Conservation (phyloP, 2,888 invertebrate species). For the Syritta pipiens region DNA sequence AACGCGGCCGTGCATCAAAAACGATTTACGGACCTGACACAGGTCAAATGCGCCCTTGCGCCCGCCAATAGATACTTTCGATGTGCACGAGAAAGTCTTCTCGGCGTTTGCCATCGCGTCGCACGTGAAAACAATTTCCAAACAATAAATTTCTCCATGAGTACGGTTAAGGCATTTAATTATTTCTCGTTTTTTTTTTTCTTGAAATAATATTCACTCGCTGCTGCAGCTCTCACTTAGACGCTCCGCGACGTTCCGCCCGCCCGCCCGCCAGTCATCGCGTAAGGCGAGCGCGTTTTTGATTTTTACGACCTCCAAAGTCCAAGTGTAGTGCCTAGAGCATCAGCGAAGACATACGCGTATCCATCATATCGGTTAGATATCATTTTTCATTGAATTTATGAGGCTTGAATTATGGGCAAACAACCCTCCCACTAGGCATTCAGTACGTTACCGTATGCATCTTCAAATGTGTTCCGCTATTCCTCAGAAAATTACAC, state of each 20-base stretch:
- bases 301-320: constrained; percentile 45
- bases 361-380: constrained; percentile 57
- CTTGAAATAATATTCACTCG: constrained; percentile 28
- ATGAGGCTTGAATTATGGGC: constrained; percentile 67
- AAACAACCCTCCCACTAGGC: constrained; percentile 22
- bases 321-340: constrained; percentile 12
- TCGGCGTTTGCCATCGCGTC: not conserved
- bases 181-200: constrained; percentile 48
- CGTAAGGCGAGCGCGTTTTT: no score
- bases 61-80: constrained; percentile 12
- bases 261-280: not conserved
- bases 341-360: constrained; percentile 2
- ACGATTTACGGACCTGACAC: constrained; percentile 40
- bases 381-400: constrained; percentile 65
- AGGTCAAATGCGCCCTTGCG: constrained; percentile 23
- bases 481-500: constrained; percentile 64
- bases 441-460: constrained; percentile 44
- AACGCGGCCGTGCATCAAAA: constrained; percentile 46
- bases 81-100: constrained; percentile 40
- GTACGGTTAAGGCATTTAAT: constrained; percentile 57
- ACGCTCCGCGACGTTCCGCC: not conserved
- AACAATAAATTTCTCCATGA: constrained; percentile 54
- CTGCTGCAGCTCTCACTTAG: not conserved
- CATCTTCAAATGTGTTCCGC: constrained; percentile 58
- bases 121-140: constrained; percentile 43